These are phyloP conservation scores for Drosophila auraria DNA, from an alignment of 1,140 invertebrate species.

Conservation along the genomic window DNA sequence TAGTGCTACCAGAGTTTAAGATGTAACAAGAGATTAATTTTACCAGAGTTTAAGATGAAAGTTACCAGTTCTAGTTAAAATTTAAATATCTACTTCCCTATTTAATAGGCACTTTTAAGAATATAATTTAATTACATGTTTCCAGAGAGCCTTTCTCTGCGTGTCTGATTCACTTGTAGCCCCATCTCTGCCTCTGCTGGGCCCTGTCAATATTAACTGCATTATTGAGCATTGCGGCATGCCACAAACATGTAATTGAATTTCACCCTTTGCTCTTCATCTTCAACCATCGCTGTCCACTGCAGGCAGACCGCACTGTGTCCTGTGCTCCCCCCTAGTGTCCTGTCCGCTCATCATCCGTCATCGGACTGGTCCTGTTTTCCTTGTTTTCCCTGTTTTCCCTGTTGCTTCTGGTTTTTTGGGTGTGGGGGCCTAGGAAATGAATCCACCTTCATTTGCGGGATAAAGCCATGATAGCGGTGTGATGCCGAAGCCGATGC, in stretches of 20 bases:
- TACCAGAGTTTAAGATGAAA: no score
- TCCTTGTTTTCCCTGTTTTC: slow-evolving; percentile 54
- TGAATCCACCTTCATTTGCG: slow-evolving; percentile 55
- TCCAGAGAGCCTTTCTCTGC: slow-evolving; percentile 3
- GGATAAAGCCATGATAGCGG: slow-evolving; percentile 8
- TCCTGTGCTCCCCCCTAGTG: background rate
- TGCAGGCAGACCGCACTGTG: slow-evolving; percentile 39
- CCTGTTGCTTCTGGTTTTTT: slow-evolving; percentile 23
- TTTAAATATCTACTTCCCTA: background rate
- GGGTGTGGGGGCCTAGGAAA: slow-evolving; percentile 14
- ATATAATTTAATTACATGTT: background rate
- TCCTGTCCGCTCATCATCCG: slow-evolving; percentile 56
- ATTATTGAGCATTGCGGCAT: slow-evolving; percentile 82
- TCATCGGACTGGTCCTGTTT: slow-evolving; percentile 43
- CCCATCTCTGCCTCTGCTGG: background rate
- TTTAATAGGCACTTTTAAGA: background rate
- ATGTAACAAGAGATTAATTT: background rate
- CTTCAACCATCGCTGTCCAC: slow-evolving; percentile 33
- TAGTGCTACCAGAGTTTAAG: no score
- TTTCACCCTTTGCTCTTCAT: slow-evolving; percentile 69
- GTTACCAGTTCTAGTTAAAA: background rate
- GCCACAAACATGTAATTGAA: slow-evolving; percentile 84
- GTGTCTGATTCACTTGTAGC: slow-evolving; percentile 17
- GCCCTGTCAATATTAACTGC: slow-evolving; percentile 79
- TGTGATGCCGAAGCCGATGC: background rate